Evolutionary conservation across 2,888 invertebrate genomes (phyloP).

Genomic region (Eumerus sabulonum): DNA sequence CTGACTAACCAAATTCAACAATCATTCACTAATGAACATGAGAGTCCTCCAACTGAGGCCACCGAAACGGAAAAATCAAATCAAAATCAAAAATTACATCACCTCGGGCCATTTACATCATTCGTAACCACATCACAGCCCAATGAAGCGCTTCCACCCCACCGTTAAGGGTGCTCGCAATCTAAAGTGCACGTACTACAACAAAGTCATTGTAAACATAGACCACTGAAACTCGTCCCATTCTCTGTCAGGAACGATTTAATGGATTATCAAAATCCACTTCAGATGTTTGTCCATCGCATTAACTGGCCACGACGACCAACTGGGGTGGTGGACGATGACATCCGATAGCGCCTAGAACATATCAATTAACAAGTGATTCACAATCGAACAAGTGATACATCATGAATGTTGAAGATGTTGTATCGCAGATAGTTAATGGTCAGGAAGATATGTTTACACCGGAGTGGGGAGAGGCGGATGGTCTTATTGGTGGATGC

Average conservation of each 20-base stretch:
- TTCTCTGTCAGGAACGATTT: conserved; percentile 71
- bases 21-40: too few species aligned
- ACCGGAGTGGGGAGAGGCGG: too few species aligned
- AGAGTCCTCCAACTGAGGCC: too few species aligned
- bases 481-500: too few species aligned
- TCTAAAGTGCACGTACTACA: conserved; percentile 67
- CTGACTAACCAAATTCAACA: too few species aligned
- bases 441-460: too few species aligned
- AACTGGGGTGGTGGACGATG: conserved; percentile 33
- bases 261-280: conserved; percentile 77
- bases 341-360: conserved; percentile 38
- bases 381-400: conserved; percentile 55
- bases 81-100: conserved; percentile 30
- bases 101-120: conserved; percentile 11
- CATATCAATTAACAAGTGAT: conserved; percentile 66
- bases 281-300: conserved; percentile 73
- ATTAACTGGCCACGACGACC: conserved; percentile 52
- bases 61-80: background rate
- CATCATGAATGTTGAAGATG: conserved; percentile 56
- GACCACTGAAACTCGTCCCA: conserved; percentile 23
- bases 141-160: conserved; percentile 20
- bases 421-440: conserved; percentile 1
- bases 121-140: conserved; percentile 34
- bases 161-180: conserved; percentile 46
- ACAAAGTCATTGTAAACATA: conserved; percentile 41